Percentiles rank a stretch among this genome's conserved stretches.
Evolutionary conservation across 2,888 invertebrate species (phyloP).

Genomic region (Panopea generosa): DNA sequence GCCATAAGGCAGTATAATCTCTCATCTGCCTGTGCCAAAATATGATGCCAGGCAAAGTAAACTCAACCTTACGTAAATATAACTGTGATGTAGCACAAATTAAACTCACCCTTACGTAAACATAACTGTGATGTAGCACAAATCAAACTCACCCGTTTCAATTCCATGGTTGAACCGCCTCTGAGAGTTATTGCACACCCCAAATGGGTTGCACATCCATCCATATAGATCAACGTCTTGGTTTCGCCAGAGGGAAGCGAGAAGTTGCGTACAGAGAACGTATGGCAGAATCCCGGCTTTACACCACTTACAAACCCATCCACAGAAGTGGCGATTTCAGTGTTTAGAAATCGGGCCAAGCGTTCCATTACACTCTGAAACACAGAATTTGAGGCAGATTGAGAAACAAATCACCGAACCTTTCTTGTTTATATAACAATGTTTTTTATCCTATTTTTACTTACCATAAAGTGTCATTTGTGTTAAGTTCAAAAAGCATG

Average conservation of each 20-base stretch:
- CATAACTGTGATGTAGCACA: too few relatives aligned
- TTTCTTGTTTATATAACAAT: too few relatives aligned
- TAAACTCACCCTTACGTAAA: too few relatives aligned
- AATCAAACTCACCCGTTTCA: constrained; percentile 88
- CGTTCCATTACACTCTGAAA: constrained; percentile 90
- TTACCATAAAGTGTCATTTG: too few relatives aligned
- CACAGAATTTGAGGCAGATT: constrained; percentile 4
- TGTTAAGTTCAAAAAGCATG: too few relatives aligned
- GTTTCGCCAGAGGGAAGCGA: constrained; percentile 81
- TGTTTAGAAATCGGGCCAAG: constrained; percentile 92
- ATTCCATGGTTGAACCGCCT: constrained; percentile 90
- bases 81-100: too few relatives aligned
- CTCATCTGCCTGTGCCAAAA: too few relatives aligned
- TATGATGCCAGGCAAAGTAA: too few relatives aligned
- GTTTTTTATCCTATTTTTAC: too few relatives aligned
- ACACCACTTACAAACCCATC: constrained; percentile 92
- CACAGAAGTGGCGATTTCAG: constrained; percentile 93
- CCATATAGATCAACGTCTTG: constrained; percentile 97
- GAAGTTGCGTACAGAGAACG: constrained; percentile 89
- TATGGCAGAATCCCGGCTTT: constrained; percentile 92
- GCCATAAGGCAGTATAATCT: too few relatives aligned
- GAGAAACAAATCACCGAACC: not conserved
- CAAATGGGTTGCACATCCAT: constrained; percentile 94
- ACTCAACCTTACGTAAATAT: too few relatives aligned
- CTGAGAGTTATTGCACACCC: constrained; percentile 95